Base-by-base conservation (phyloP, 2,888 invertebrate species). In the Patella ulyssiponensis region DNA sequence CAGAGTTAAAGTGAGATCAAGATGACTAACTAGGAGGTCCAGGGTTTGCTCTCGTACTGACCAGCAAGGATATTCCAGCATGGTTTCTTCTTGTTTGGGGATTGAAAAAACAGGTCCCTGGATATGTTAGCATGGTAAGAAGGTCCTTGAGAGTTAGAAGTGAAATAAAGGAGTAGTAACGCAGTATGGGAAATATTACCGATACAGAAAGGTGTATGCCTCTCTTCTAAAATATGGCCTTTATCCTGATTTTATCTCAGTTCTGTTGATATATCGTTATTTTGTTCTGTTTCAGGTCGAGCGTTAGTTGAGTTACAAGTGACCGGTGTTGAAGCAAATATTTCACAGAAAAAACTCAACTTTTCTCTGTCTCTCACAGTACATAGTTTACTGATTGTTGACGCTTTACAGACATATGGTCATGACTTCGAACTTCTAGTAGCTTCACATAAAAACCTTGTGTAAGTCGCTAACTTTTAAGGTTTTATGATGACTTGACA, bases 291-390 rank as follows among this genome's bases (percentile, higher is more conserved):
- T 78, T 3, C 95, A 89, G 97, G 97, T 11, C 94, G 97, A 83
- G 96, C 97, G 91, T 95, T 98, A 76, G 98, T 97, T 0, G 98
- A 98, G 91, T 93, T 98, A 78, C 97, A 98, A 93, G 96, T 98
- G 53, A 95, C 96, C 78, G 97, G 97, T 51, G 97, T 97, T 69
- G 94, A 94, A 87, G 94, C 95, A 56, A 94, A 95, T 11, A 93
- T 95, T 82, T 95, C 95, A 51, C 95, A 95, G 90, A 93, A 96
- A 64, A 94, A 95, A 0, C 93, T 93, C 23, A 96, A 97, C 90
- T 94, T 95, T 5, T 94, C 95, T 84, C 93, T 97, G 69, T 94
- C 95, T 2, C 94, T 98, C 80, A 96, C 96, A 15, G 97, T 98
- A 73, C 98, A 98, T 92, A 97, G 97, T 87, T 93, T 98, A 85